Evolutionary conservation across 2,113 vertebrate species (phyloP).

Genomic region (Etheostoma spectabile): DNA sequence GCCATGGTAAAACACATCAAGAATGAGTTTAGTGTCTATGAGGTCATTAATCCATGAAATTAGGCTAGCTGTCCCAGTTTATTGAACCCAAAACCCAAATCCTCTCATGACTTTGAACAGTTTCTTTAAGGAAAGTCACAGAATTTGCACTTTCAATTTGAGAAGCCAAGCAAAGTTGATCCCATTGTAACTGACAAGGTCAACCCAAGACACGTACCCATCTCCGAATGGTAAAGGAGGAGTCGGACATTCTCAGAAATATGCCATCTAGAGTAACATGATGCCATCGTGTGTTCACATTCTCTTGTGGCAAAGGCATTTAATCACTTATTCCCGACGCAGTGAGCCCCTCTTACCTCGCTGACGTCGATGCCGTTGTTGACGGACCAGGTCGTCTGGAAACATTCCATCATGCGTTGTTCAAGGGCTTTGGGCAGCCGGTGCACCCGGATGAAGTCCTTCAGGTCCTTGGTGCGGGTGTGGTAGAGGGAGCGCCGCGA

Average conservation of each 20-base stretch:
- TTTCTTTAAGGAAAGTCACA: constrained; percentile 23
- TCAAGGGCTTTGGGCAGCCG: constrained; percentile 84
- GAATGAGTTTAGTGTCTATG: constrained; percentile 1
- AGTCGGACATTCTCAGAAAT: neutral
- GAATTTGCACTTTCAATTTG: constrained; percentile 38
- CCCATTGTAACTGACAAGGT: constrained; percentile 30
- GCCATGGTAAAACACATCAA: constrained; percentile 26
- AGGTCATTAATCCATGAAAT: constrained; percentile 58
- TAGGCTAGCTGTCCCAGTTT: constrained; percentile 34
- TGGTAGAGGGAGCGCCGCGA: constrained; percentile 85
- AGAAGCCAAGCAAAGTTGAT: constrained; percentile 22
- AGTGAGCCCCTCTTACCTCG: constrained; percentile 70
- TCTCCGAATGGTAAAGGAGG: neutral
- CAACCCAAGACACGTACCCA: neutral
- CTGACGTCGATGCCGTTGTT: constrained; percentile 85
- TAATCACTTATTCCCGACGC: neutral
- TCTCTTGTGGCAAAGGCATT: neutral
- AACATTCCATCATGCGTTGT: constrained; percentile 85
- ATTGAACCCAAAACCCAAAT: constrained; percentile 45
- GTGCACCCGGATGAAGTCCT: constrained; percentile 86
- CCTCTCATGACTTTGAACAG: constrained; percentile 38
- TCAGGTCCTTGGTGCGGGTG: constrained; percentile 83
- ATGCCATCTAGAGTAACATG: neutral
- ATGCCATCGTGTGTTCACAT: neutral
- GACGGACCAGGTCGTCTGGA: constrained; percentile 84